These are phyloP conservation scores for Drosophila punjabiensis DNA, from an alignment of 1,140 invertebrate species.

Conservation along the genomic window DNA sequence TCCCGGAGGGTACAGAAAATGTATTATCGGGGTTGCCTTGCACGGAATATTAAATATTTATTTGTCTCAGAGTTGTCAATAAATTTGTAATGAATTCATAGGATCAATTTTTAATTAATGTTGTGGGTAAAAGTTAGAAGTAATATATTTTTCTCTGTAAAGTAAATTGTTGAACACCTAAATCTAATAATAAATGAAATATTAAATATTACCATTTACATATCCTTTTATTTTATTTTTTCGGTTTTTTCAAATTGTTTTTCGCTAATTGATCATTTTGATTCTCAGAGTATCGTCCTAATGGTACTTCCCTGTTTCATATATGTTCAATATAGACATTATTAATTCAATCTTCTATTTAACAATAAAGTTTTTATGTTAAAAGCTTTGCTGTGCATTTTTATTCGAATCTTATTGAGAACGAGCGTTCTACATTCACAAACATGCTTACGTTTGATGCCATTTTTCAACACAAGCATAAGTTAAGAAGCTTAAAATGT, in stretches of 20 bases:
- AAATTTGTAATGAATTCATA: not conserved
- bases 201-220: not conserved
- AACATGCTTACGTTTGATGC: not conserved
- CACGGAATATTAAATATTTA: conserved; percentile 16
- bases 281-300: not conserved
- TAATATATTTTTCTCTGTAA: too few relatives aligned
- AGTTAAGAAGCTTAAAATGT: conserved; percentile 56
- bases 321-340: not conserved
- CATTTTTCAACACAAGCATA: conserved; percentile 11
- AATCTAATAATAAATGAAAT: too few relatives aligned
- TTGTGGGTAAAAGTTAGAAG: too few relatives aligned
- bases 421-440: not conserved
- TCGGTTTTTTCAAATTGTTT: not conserved
- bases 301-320: not conserved
- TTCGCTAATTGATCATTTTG: not conserved
- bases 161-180: too few relatives aligned
- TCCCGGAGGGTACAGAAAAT: conserved; percentile 2
- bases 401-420: not conserved
- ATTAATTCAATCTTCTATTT: not conserved
- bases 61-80: not conserved
- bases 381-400: conserved; percentile 11
- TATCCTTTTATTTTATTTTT: not conserved
- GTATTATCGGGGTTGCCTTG: not conserved
- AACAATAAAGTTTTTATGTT: not conserved
- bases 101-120: not conserved